phyloP scores from a whole-genome alignment of 2,888 invertebrate species.

The Hetaerina titia region DNA sequence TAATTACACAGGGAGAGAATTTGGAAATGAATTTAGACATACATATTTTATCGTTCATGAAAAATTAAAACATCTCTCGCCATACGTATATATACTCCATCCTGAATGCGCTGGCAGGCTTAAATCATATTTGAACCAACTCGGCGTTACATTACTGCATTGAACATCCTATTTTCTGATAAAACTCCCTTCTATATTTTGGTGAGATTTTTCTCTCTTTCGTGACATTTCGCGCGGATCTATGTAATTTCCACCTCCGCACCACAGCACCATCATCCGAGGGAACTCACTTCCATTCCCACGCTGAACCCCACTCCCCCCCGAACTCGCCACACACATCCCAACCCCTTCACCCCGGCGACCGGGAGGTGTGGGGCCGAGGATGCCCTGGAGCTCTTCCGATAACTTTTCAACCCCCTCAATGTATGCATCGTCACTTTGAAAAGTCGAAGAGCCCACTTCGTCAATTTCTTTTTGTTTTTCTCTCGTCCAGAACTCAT shows the following conservation, averaged over 20 bases:
- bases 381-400: slow-evolving; percentile 53
- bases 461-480: slow-evolving; percentile 65
- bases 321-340: neutral
- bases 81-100: too few species aligned
- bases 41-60: neutral
- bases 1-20: neutral
- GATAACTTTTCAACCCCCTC: slow-evolving; percentile 63
- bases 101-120: neutral
- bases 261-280: neutral
- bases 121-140: neutral
- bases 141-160: neutral
- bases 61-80: neutral
- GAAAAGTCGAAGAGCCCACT: slow-evolving; percentile 65
- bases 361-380: neutral
- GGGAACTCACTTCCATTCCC: neutral
- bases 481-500: slow-evolving; percentile 64
- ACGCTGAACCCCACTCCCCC: neutral
- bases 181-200: neutral
- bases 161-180: slow-evolving; percentile 22
- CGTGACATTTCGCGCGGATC: slow-evolving; percentile 33
- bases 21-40: too few species aligned
- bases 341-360: neutral
- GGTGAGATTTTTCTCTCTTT: neutral
- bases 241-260: slow-evolving; percentile 42
- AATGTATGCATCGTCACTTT: slow-evolving; percentile 67